A percentile compares a stretch with the other conserved stretches of the same genome.
phyloP scores from a whole-genome alignment of 2,113 vertebrate genomes.

The Gnathonemus echidnorhynchus region DNA sequence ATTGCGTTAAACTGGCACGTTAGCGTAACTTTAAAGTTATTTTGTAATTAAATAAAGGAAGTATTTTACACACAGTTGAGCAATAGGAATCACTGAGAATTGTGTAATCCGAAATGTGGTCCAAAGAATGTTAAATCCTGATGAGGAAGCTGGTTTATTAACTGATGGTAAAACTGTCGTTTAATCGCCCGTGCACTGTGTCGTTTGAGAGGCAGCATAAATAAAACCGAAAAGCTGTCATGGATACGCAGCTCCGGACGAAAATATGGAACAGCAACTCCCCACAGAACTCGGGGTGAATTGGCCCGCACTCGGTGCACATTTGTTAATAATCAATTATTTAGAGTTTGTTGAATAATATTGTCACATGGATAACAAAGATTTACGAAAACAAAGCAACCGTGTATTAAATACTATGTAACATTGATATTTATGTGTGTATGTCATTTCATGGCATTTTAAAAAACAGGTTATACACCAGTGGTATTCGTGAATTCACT shows the following conservation, averaged over 20 bases:
- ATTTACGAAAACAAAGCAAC: not conserved
- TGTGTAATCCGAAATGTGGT: not conserved
- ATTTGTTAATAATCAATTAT: not conserved
- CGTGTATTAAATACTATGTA: not conserved
- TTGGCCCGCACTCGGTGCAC: not conserved
- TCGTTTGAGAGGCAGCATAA: not conserved
- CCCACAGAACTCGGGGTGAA: not conserved
- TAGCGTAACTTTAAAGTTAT: not conserved
- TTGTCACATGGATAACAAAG: not conserved
- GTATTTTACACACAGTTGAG: not conserved
- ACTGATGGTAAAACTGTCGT: not conserved
- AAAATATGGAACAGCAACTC: not conserved
- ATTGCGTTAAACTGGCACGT: not conserved
- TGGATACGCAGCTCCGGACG: not conserved
- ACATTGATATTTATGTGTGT: not conserved
- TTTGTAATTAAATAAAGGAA: not conserved
- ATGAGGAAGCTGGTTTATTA: not conserved
- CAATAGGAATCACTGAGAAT: not conserved
- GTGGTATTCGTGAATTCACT: slow-evolving; percentile 21
- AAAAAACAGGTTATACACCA: not conserved
- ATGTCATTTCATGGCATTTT: not conserved
- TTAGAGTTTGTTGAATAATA: not conserved
- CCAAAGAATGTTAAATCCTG: not conserved
- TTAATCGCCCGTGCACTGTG: not conserved
- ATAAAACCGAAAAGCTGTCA: not conserved